phyloP scores from a whole-genome alignment of 1,140 invertebrate species.

The Aphidius ervi region DNA sequence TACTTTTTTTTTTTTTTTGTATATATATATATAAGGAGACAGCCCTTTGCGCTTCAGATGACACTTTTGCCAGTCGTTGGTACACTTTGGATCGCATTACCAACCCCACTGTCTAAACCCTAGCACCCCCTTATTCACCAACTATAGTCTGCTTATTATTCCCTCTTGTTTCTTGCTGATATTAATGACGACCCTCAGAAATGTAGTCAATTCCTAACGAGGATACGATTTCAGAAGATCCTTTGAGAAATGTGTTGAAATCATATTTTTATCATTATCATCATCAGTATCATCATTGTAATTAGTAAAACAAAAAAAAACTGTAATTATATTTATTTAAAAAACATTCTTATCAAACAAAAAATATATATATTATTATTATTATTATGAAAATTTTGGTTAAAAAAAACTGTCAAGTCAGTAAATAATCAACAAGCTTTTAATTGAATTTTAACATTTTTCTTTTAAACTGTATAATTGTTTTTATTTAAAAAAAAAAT shows the following conservation, averaged over 20 bases:
- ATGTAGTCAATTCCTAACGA: constrained; percentile 18
- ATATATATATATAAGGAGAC: no score
- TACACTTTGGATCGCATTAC: constrained; percentile 36
- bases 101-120: constrained; percentile 16
- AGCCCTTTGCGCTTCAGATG: constrained; percentile 37
- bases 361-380: no score
- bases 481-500: no score
- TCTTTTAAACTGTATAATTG: neutral
- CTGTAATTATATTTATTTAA: neutral
- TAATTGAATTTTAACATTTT: constrained; percentile 9
- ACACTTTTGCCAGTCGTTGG: constrained; percentile 26
- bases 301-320: neutral
- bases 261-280: no score
- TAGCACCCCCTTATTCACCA: neutral
- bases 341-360: no score
- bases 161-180: constrained; percentile 28
- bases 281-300: no score
- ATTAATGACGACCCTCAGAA: constrained; percentile 19
- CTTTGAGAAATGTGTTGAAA: no score
- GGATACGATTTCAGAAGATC: constrained; percentile 13
- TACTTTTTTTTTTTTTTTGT: no score
- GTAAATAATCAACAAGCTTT: neutral
- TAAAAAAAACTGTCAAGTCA: no score
- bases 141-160: constrained; percentile 35
- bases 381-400: no score